These are phyloP conservation scores for Myotis daubentonii DNA, from an alignment of 2,797 vertebrate genomes.

Conservation along the genomic window DNA sequence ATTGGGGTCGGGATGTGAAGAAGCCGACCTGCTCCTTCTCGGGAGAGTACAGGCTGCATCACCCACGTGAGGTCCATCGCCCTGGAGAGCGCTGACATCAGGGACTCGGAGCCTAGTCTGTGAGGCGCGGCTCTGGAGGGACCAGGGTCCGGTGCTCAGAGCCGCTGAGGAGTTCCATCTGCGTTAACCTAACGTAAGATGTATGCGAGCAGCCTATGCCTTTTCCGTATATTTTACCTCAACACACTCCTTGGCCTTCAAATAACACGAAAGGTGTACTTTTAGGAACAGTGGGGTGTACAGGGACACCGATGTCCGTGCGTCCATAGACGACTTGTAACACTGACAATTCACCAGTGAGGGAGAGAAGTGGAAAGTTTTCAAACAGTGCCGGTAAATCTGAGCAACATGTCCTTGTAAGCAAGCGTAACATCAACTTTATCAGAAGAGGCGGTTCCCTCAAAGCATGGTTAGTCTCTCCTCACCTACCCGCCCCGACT, in stretches of 20 bases:
- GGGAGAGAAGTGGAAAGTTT: neutral
- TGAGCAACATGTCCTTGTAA: neutral
- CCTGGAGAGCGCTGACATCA: fast-evolving
- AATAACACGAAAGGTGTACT: neutral
- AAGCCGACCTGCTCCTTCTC: neutral
- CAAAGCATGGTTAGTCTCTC: neutral
- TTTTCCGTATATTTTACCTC: neutral
- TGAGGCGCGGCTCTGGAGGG: fast-evolving
- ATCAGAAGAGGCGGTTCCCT: neutral
- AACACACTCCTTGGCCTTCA: neutral
- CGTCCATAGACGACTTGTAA: neutral
- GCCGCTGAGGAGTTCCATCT: too few species aligned
- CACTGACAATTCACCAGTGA: neutral
- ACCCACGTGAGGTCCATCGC: fast-evolving
- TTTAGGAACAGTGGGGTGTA: neutral
- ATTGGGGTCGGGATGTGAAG: neutral
- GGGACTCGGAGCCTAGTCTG: fast-evolving
- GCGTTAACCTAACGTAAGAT: neutral
- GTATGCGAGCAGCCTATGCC: neutral
- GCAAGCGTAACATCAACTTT: neutral
- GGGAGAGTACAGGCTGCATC: neutral
- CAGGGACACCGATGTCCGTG: neutral
- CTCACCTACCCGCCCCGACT: neutral
- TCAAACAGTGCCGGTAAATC: neutral
- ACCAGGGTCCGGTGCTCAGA: neutral